These are phyloP conservation scores for Ostrea edulis DNA, from an alignment of 1,140 invertebrate genomes.

Conservation along the genomic window DNA sequence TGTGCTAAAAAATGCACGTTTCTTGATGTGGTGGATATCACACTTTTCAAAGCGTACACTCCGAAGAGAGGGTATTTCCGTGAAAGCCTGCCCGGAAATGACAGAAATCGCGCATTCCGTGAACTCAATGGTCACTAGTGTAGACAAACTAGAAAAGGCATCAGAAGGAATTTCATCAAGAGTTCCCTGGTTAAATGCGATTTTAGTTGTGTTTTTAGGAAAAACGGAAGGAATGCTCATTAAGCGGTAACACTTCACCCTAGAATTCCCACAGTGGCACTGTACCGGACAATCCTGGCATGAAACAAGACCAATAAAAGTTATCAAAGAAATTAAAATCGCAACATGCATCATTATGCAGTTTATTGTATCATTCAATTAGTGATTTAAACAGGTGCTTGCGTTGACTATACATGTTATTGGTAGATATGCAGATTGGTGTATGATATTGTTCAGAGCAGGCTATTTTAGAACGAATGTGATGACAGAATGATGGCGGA, in stretches of 20 bases:
- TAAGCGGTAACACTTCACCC: neutral
- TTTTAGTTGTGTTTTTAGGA: conserved; percentile 7
- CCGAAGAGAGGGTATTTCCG: neutral
- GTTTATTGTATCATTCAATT: neutral
- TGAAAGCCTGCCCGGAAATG: neutral
- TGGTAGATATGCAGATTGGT: neutral
- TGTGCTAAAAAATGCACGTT: neutral
- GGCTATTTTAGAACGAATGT: neutral
- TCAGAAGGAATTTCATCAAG: neutral
- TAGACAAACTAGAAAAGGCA: neutral
- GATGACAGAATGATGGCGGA: neutral
- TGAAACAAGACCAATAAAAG: neutral
- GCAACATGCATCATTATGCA: neutral
- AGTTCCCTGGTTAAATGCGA: neutral
- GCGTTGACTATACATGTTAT: neutral
- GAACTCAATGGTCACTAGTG: neutral
- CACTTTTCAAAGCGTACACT: neutral
- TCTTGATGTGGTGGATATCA: neutral
- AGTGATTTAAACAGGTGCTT: neutral
- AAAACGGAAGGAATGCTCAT: neutral
- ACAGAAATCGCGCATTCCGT: neutral
- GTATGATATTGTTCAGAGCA: neutral
- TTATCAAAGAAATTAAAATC: neutral
- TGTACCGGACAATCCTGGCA: neutral
- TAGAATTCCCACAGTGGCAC: neutral